Evolutionary conservation across 2,113 vertebrate species (phyloP).

Genomic region (Gorsachius goisagi): DNA sequence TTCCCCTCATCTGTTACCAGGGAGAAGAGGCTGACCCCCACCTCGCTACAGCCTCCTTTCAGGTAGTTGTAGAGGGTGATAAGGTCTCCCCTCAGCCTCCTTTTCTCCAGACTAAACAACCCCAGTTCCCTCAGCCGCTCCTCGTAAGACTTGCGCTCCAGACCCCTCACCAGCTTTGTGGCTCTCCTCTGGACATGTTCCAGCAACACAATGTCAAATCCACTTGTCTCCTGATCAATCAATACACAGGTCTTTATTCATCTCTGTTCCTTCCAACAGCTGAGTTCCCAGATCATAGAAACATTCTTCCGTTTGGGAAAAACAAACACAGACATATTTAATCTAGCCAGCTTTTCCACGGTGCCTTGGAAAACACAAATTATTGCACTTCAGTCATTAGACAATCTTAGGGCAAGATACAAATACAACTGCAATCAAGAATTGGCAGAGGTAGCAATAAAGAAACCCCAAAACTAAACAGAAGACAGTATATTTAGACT

Average conservation of each 20-base stretch:
- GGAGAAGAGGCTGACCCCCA: too few species aligned
- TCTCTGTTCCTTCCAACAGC: not conserved
- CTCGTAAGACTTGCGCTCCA: too few species aligned
- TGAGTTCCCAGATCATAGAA: not conserved
- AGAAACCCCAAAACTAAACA: not conserved
- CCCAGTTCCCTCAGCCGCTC: too few species aligned
- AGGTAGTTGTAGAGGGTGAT: too few species aligned
- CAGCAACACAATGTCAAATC: not conserved
- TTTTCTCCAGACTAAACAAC: too few species aligned
- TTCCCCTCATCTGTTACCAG: too few species aligned
- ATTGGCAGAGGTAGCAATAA: not conserved
- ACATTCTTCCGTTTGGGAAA: not conserved
- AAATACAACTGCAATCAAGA: not conserved
- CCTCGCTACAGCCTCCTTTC: too few species aligned
- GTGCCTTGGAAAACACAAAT: not conserved
- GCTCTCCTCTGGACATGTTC: too few species aligned
- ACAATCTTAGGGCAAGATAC: not conserved
- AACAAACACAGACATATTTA: not conserved
- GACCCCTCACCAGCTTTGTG: too few species aligned
- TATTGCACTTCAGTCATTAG: not conserved
- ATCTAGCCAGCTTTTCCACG: not conserved
- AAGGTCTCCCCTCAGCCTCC: too few species aligned
- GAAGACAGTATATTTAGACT: not conserved
- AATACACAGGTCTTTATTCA: not conserved
- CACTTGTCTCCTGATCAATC: not conserved